These are phyloP conservation scores for Lampropteryx suffumata DNA, from an alignment of 2,888 invertebrate species.

Conservation along the genomic window DNA sequence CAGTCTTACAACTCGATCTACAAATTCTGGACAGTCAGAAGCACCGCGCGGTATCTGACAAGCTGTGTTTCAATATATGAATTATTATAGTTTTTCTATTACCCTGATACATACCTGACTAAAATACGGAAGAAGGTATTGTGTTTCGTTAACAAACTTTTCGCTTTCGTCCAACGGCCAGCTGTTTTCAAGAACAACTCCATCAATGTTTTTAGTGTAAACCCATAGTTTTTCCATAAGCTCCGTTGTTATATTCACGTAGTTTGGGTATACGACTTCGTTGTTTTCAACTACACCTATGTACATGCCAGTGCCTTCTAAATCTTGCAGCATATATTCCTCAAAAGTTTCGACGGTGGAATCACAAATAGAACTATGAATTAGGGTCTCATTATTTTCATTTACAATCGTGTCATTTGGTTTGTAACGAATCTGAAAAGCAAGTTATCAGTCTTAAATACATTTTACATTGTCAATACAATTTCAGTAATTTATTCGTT, in stretches of 20 bases:
- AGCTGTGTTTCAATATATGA: too few species aligned
- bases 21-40: too few species aligned
- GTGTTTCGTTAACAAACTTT: conserved; percentile 57
- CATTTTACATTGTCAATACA: too few species aligned
- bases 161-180: conserved; percentile 77
- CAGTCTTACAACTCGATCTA: too few species aligned
- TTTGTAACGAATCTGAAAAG: conserved; percentile 48
- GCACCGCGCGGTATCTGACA: too few species aligned
- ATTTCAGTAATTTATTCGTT: too few species aligned
- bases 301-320: conserved; percentile 45
- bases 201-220: conserved; percentile 55
- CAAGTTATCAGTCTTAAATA: too few species aligned
- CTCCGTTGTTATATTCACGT: conserved; percentile 42
- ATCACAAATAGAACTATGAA: conserved; percentile 24
- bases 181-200: conserved; percentile 77
- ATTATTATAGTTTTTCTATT: too few species aligned
- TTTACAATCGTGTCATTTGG: conserved; percentile 21
- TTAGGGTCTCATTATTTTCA: conserved; percentile 28
- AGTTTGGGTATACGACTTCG: conserved; percentile 60
- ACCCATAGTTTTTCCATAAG: conserved; percentile 56
- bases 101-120: conserved; percentile 78
- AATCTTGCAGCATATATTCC: conserved; percentile 44
- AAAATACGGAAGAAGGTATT: conserved; percentile 72
- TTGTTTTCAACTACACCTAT: conserved; percentile 44
- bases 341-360: conserved; percentile 41